Evolutionary conservation across 2,888 invertebrate genomes (phyloP), one percentile per base, ranked within the genome.

Genomic region (Apotomis capreana): DNA sequence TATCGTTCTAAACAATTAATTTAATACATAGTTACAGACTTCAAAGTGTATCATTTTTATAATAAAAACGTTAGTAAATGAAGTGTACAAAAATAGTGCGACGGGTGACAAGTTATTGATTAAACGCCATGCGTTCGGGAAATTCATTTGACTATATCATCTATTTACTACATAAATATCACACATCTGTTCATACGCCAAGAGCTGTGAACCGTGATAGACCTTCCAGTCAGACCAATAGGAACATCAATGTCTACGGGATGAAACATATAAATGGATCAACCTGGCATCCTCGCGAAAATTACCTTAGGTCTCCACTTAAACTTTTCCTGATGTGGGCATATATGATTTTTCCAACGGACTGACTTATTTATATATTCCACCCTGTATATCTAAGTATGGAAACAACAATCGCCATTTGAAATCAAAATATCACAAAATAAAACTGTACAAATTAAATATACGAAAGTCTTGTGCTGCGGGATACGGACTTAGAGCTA

Each of bases 81-180:
- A 70, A 76, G 65, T 74, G 70, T 74, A 72, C 62, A 77, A 78
- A 89, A 86, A 88, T 85, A 87, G 86, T 87, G 84, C 83, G 80
- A 83, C 80, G 59, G 78, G 77, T 83, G 81, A 83, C 75, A 82
- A 83, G 77, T 82, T 81, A 85, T 77, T 79, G 74, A 76, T 75
- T 76, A 80, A 78, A 88, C 89, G 89, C 89, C 86, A 81, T 83
- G 88, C 89, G 88, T 86, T 82, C 75, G 77, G 78, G 81, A 80
- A 81, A 82, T 84, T 85, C 83, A 86, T 86, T 88, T 84, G 82
- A 86, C 87, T 87, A 86, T 80, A 85, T 82, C 84, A 81, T 83
- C 81, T 85, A 86, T 82, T 80, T 77, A 85, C 82, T 86, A 87
- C 84, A 87, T 83, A 82, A 86, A 87, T 89, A 89, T 89, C 90